Percentiles rank a stretch among this genome's conserved stretches.
phyloP scores from a whole-genome alignment of 2,888 invertebrate genomes.

The Acanthococcus lagerstroemiae region DNA sequence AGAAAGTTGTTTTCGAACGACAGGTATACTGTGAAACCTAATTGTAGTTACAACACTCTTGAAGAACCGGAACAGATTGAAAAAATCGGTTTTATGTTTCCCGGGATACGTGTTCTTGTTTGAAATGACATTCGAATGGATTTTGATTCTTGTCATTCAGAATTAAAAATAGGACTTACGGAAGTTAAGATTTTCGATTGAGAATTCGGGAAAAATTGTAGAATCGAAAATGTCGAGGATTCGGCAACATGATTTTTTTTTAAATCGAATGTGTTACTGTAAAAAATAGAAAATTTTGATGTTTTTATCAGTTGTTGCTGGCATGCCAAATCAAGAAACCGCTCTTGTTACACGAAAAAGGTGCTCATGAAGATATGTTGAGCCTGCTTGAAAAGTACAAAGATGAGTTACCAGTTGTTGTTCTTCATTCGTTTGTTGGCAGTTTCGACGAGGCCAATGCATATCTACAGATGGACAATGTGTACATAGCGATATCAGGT shows the following conservation, averaged over 20 bases:
- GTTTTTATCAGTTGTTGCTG: constrained; percentile 65
- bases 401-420: constrained; percentile 61
- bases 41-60: too few species aligned
- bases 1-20: constrained; percentile 75
- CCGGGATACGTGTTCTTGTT: too few species aligned
- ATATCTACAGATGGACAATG: constrained; percentile 61
- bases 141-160: too few species aligned
- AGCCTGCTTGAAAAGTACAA: constrained; percentile 54
- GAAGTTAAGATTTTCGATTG: background rate
- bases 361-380: constrained; percentile 76
- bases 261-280: too few species aligned
- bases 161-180: too few species aligned
- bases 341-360: constrained; percentile 81
- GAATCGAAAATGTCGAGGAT: too few species aligned
- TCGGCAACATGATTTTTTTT: too few species aligned
- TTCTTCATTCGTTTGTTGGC: constrained; percentile 87
- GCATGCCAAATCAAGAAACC: constrained; percentile 81
- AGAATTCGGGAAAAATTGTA: background rate
- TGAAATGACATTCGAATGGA: too few species aligned
- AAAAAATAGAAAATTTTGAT: too few species aligned
- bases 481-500: constrained; percentile 38
- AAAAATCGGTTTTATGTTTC: too few species aligned
- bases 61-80: too few species aligned
- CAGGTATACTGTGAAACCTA: constrained; percentile 50
- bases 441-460: constrained; percentile 69